These are phyloP conservation scores for Carpatolechia fugitivella DNA, from an alignment of 2,888 invertebrate species.

Conservation along the genomic window DNA sequence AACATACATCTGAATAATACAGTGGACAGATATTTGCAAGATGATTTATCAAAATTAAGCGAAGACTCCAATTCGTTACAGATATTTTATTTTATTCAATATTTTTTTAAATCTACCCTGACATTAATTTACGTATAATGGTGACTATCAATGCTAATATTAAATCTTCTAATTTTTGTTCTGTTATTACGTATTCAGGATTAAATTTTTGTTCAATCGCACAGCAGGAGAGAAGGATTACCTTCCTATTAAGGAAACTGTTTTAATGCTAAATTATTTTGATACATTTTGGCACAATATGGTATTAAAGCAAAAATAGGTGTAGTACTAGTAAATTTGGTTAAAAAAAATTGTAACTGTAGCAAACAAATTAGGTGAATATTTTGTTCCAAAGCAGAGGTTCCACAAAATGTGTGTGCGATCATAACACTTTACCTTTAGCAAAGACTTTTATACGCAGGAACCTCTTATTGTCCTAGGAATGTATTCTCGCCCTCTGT, in stretches of 20 bases:
- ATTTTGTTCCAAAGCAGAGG: neutral
- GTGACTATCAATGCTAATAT: constrained; percentile 80
- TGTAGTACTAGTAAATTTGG: neutral
- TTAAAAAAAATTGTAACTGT: neutral
- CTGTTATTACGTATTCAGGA: constrained; percentile 62
- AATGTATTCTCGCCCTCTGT: constrained; percentile 7
- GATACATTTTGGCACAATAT: constrained; percentile 73
- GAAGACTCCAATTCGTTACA: constrained; percentile 61
- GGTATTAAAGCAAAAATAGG: constrained; percentile 37
- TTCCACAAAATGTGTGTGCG: constrained; percentile 5
- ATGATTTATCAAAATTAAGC: constrained; percentile 69
- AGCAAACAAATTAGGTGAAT: neutral
- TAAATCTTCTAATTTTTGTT: constrained; percentile 65
- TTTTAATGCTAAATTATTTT: constrained; percentile 35
- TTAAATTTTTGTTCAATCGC: constrained; percentile 21
- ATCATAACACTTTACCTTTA: constrained; percentile 7
- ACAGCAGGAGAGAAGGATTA: constrained; percentile 10
- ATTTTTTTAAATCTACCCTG: constrained; percentile 83
- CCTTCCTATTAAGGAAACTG: constrained; percentile 27
- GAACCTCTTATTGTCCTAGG: constrained; percentile 9
- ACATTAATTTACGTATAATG: constrained; percentile 94
- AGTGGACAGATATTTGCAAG: constrained; percentile 70
- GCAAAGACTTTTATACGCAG: constrained; percentile 8
- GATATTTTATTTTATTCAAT: constrained; percentile 51
- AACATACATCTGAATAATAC: constrained; percentile 44